Evolutionary conservation across 2,797 vertebrate genomes (phyloP).

Genomic region (Scleropages formosus): DNA sequence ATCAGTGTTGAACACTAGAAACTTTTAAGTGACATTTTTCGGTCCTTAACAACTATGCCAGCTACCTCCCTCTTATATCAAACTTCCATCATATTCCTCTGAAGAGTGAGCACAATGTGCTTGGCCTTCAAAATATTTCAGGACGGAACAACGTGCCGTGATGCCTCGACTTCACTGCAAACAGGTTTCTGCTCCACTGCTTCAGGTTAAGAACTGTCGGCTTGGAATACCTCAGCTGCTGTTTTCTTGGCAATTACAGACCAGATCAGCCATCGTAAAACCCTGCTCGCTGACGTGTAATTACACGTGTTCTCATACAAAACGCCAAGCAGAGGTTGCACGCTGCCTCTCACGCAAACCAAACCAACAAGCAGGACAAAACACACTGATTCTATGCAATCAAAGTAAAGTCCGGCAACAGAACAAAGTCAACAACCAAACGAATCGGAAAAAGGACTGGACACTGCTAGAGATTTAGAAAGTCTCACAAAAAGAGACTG

Average conservation of each 20-base stretch:
- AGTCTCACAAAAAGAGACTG: background rate
- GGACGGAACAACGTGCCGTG: background rate
- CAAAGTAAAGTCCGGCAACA: background rate
- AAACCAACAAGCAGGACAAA: background rate
- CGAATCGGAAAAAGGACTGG: background rate
- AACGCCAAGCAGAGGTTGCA: background rate
- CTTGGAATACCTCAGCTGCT: background rate
- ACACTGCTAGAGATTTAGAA: background rate
- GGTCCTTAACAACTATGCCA: background rate
- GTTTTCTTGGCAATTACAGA: slow-evolving; percentile 2
- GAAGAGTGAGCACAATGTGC: background rate
- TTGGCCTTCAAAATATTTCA: background rate
- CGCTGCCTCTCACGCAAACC: background rate
- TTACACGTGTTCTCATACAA: background rate
- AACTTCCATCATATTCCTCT: background rate
- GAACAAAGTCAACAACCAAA: background rate
- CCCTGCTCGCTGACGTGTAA: background rate
- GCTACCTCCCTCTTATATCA: too few relatives aligned
- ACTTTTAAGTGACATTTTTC: too few relatives aligned
- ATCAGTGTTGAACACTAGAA: too few relatives aligned
- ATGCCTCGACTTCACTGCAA: background rate
- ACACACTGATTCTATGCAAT: background rate
- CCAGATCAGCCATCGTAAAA: background rate
- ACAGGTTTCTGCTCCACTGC: background rate
- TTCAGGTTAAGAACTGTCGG: slow-evolving; percentile 2